Conservation (phyloP, 2,888 invertebrate genomes). For the Venusia cambrica region DNA sequence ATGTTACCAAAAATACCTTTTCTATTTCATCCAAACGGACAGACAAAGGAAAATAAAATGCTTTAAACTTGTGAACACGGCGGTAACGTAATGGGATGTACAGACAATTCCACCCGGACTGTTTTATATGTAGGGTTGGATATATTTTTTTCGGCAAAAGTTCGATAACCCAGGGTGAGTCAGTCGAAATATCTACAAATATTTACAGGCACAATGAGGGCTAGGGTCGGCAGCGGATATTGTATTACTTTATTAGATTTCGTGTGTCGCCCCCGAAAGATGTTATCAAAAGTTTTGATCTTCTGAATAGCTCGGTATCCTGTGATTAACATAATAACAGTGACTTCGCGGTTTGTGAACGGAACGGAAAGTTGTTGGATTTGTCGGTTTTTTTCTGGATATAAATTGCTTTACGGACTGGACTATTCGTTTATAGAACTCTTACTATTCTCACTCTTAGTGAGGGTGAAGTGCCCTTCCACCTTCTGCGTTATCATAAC, state of each 20-base stretch:
- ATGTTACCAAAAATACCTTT: too few relatives aligned
- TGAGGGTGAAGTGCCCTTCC: too few relatives aligned
- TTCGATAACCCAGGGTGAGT: conserved; percentile 44
- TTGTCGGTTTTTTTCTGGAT: not conserved
- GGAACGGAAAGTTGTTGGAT: conserved; percentile 1
- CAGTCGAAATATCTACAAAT: conserved; percentile 44
- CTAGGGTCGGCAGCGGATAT: conserved; percentile 26
- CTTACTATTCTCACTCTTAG: too few relatives aligned
- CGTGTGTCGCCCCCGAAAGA: conserved; percentile 18
- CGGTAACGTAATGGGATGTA: not conserved
- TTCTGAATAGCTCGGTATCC: conserved; percentile 20
- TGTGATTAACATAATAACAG: conserved; percentile 22
- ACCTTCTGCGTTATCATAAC: too few relatives aligned
- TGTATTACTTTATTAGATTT: conserved; percentile 31
- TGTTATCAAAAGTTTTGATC: conserved; percentile 16
- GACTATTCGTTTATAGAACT: too few relatives aligned
- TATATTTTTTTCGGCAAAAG: conserved; percentile 26
- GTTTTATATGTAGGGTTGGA: conserved; percentile 1
- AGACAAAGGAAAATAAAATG: too few relatives aligned
- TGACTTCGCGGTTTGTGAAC: conserved; percentile 9
- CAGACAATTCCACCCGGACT: conserved; percentile 1
- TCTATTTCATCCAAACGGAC: not conserved
- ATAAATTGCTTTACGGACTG: too few relatives aligned
- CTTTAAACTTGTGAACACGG: too few relatives aligned
- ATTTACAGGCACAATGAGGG: conserved; percentile 29